phyloP scores from a whole-genome alignment of 1,140 invertebrate genomes.

The Saccostrea echinata region DNA sequence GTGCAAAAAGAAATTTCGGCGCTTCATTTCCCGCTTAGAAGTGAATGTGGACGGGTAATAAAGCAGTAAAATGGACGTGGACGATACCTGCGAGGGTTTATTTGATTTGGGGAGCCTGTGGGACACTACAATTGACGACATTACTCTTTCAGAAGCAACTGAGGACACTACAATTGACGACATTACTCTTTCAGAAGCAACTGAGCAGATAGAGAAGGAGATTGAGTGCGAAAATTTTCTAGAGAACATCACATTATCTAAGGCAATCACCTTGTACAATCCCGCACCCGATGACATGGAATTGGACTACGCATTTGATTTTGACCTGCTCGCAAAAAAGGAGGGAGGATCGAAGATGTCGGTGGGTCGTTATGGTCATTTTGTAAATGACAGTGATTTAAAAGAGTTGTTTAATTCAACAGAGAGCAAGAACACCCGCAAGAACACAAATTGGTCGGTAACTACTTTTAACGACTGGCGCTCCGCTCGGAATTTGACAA shows the following conservation, averaged over 20 bases:
- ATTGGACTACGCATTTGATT: background rate
- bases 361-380: background rate
- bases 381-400: slow-evolving; percentile 34
- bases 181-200: background rate
- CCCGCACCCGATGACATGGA: no score
- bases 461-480: slow-evolving; percentile 36
- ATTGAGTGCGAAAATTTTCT: background rate
- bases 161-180: slow-evolving; percentile 13
- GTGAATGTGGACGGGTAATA: no score
- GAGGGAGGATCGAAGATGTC: background rate
- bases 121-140: no score
- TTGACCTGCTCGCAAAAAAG: background rate
- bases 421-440: no score
- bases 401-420: no score
- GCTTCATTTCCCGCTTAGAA: no score
- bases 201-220: background rate
- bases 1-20: no score
- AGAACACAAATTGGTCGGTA: no score
- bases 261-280: background rate
- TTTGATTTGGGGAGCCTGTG: no score
- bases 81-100: no score
- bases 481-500: background rate
- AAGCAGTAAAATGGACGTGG: no score
- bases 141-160: no score
- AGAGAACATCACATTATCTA: slow-evolving; percentile 14